Base-by-base conservation (phyloP, 1,140 invertebrate species). In the Planococcus citri region DNA sequence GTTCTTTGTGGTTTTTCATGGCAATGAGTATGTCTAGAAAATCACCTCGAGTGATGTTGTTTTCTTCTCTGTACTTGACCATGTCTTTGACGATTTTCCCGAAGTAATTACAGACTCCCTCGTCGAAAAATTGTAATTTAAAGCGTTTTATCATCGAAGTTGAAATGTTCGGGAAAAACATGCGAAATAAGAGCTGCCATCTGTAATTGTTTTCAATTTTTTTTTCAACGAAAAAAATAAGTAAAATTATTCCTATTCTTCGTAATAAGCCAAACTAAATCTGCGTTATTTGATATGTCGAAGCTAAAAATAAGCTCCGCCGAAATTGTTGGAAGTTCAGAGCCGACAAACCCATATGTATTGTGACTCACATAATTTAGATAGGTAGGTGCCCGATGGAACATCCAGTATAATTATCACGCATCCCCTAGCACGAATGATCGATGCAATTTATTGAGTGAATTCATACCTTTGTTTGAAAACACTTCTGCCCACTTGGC, bases 31-130 rank as follows among this genome's bases (percentile, higher is more conserved):
- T 27, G 21, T 74, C 70, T 38, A 79, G 73, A 67, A 79, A 79
- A 71, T 80, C 79, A 33, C 77, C 75, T 6, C 76, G 73, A n/a
- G 75, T 74, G 41, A 73, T 73, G 9, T 72, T 72, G 22, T 73
- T 70, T 2, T 69, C 25, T 10, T 74, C 73, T 0, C 78, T 57
- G 37, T 79, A 72, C 0, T 64, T 69, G 9, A 79, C 73, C 0
- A 78, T 76, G 6, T 76, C 68, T 0, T 69, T 68, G 0, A 74
- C 70, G 29, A 12, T 33, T 33, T 33, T 33, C 29, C 3, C 12
- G 12, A 33, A 33, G 12, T 33, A 33, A 33, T 9, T 73, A 1
- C 71, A 73, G 0, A 75, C 72, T 9, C 73, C 72, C 37, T 64
- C 67, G 20, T 71, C 68, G 17, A 71, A 21, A 17, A 68, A 60